Conservation (phyloP, 2,888 invertebrate genomes). For the Megastigmus dorsalis region DNA sequence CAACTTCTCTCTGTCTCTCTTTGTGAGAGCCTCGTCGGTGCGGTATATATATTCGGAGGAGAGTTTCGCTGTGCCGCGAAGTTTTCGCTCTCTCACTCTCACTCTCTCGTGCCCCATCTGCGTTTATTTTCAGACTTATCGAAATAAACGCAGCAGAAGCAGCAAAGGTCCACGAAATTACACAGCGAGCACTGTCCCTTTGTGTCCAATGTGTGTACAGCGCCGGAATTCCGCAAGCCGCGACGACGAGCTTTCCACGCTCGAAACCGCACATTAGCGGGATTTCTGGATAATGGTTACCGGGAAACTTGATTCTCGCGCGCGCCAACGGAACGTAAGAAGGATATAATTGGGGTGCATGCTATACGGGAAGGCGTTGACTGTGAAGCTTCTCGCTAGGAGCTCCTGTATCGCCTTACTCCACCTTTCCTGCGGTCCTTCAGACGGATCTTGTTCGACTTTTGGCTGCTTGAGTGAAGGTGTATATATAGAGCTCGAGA, state of each 20-base stretch:
- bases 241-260: not conserved
- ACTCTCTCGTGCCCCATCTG: not conserved
- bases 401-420: too few relatives aligned
- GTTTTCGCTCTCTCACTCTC: not conserved
- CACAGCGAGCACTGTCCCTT: not conserved
- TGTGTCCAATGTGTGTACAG: not conserved
- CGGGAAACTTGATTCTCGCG: constrained; percentile 1
- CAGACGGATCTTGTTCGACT: too few relatives aligned
- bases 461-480: too few relatives aligned
- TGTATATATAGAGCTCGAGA: too few relatives aligned
- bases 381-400: not conserved
- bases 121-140: constrained; percentile 15
- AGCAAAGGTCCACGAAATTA: not conserved
- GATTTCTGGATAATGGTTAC: constrained; percentile 42
- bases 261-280: constrained; percentile 14
- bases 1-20: not conserved
- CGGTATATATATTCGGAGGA: too few relatives aligned
- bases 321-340: not conserved
- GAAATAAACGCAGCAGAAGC: too few relatives aligned
- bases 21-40: too few relatives aligned
- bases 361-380: too few relatives aligned
- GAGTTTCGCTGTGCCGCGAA: not conserved
- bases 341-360: constrained; percentile 23
- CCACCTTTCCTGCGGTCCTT: too few relatives aligned
- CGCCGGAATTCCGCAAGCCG: too few relatives aligned